A percentile compares a stretch with the other conserved stretches of the same genome.
These are phyloP conservation scores for Podargus strigoides DNA, from an alignment of 2,797 vertebrate species.

Conservation along the genomic window DNA sequence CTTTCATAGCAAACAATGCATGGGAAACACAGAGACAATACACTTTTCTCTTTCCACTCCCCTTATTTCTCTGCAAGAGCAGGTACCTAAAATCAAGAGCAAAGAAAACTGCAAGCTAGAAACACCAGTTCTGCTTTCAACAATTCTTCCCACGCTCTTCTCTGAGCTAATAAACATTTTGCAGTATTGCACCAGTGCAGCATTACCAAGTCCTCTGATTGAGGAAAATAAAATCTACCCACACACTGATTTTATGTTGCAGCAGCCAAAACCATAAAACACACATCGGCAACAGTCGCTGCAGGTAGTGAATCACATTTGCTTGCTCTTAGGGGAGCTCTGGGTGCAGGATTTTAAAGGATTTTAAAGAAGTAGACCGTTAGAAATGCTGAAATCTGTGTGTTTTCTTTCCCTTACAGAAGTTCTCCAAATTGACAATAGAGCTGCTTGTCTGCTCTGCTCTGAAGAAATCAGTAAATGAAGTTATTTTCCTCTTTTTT, in stretches of 20 bases:
- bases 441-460: neutral
- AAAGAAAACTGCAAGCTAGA: neutral
- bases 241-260: neutral
- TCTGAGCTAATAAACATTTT: neutral
- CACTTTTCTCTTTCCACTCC: neutral
- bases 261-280: neutral
- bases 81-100: conserved; percentile 24
- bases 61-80: neutral
- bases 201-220: neutral
- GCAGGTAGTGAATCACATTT: conserved; percentile 4
- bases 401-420: conserved; percentile 8
- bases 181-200: neutral
- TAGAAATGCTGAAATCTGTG: conserved; percentile 3
- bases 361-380: neutral
- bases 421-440: neutral
- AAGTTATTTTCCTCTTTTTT: neutral
- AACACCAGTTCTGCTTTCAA: neutral
- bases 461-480: neutral
- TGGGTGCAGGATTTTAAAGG: conserved; percentile 2
- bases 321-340: neutral
- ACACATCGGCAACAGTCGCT: neutral
- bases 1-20: conserved; percentile 65
- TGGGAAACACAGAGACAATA: conserved; percentile 32
- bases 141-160: neutral
- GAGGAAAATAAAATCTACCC: neutral